Evolutionary conservation across 2,113 vertebrate species (phyloP).

Genomic region (Ascaphus truei): DNA sequence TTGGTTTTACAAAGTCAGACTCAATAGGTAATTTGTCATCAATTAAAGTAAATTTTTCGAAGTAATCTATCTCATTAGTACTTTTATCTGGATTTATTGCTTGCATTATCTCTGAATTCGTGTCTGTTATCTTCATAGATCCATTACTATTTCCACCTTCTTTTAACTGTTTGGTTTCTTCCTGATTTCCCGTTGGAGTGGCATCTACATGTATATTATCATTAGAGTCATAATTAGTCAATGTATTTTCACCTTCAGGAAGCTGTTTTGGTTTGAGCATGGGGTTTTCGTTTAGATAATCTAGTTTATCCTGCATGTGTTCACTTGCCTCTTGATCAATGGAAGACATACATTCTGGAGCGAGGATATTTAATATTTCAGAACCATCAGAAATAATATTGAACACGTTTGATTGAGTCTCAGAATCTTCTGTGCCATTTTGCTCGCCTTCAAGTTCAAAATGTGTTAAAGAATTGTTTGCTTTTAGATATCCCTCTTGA

Average conservation of each 20-base stretch:
- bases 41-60: constrained; percentile 87
- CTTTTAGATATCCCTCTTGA: too few relatives aligned
- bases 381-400: constrained; percentile 89
- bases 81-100: constrained; percentile 35
- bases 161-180: constrained; percentile 10
- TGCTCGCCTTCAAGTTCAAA: constrained; percentile 20
- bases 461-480: constrained; percentile 33
- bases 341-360: constrained; percentile 76
- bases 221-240: constrained; percentile 7
- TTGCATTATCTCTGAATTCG: constrained; percentile 9
- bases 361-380: constrained; percentile 89
- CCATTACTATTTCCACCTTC: constrained; percentile 33
- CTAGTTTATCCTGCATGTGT: constrained; percentile 78
- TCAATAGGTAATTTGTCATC: constrained; percentile 68
- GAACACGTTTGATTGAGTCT: constrained; percentile 76
- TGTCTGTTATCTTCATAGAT: constrained; percentile 2
- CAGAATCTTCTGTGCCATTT: constrained; percentile 36
- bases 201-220: constrained; percentile 30
- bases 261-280: constrained; percentile 58
- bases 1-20: constrained; percentile 41
- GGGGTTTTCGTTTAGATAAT: constrained; percentile 77
- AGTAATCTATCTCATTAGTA: constrained; percentile 76
- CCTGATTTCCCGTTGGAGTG: constrained; percentile 10
- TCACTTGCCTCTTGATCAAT: constrained; percentile 85
- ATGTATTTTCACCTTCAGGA: constrained; percentile 35